Base-by-base conservation (phyloP, 2,797 vertebrate species). In the Aplochiton taeniatus region DNA sequence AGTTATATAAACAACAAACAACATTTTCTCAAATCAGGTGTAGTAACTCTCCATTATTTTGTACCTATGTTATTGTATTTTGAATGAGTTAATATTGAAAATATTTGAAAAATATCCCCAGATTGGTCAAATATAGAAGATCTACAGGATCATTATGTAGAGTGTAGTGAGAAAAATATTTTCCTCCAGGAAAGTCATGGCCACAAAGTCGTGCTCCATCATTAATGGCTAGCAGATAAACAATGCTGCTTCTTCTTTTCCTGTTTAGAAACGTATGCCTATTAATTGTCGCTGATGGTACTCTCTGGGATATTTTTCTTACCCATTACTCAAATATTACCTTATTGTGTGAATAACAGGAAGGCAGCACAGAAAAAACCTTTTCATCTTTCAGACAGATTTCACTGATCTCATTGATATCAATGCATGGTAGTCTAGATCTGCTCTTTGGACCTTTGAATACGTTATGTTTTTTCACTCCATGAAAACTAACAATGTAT, bases 51-150 rank as follows among this genome's bases (percentile, higher is more conserved):
- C 17, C 45, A 49, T 59, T 49, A 55, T 68, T 66, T 61, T 72
- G 78, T n/a, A n/a, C 74, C 72, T 75, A 84, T 80, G 76, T 75
- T 80, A 86, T 85, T 83, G n/a, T 82, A 82, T 85, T 80, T 71
- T 51, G 68, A 68, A 71, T 83, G 59, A n/a, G n/a, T n/a, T n/a
- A n/a, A n/a, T n/a, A n/a, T n/a, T 31, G 2, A 31, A 31, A 31
- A 31, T 58, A 69, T 75, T 81, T 80, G 86, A 81, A 85, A 80
- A 81, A 61, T 81, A 74, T 73, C 60, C 66, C 72, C 73, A 54
- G 72, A 80, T 80, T 76, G 73, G 61, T 77, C 52, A 67, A 79
- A 83, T 61, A 68, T 31, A 63, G 48, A 67, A 64, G 75, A 74
- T 76, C 72, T 63, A 73, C 18, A 60, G 49, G 77, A 73, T 80